Base-by-base conservation (phyloP, 2,888 invertebrate species). In the Hydraecia micacea region DNA sequence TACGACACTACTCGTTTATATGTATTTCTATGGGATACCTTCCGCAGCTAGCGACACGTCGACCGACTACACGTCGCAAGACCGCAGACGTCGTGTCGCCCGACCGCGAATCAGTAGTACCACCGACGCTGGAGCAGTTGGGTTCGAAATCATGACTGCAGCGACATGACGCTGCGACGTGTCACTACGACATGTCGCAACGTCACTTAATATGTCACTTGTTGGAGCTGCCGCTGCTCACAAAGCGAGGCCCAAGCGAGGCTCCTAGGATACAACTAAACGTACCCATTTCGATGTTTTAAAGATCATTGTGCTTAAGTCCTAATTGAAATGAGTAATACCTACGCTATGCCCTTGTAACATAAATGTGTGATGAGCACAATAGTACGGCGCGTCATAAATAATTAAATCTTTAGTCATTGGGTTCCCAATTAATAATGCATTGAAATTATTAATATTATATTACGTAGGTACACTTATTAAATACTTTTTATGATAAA, bases 401-500 rank as follows among this genome's bases (percentile, higher is more conserved):
- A 21, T 18, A 55, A 58, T 36, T 6, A 32, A 68, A 58, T 58
- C 25, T 39, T 28, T 49, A 18, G 9, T 32, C 6, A 25, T 71
- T 63, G 36, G 49, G 4, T 62, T 67, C 46, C 13, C 18, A 65
- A 55, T 77, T 25, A 79, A 71, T 62, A 72, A 72, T 28, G 2
- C 15, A 49, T 21, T n/a, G 4, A 36, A 49, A 68, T 36, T 5
- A 80, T 58, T 62, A 39, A 83, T 36, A n/a, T 63, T 32, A 18
- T 18, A 32, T 5, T 21, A 42, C 2, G 1, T 15, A 36, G 18
- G 18, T 32, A 32, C 39, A 55, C 21, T n/a, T 32, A 3, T 13
- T 73, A 55, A 55, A 78, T 25, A 32, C 18, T 32, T 42, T 67
- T n/a, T 28, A 63, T 63, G 15, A 82, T 58, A 55, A 4, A 65